Conservation (phyloP, 2,888 invertebrate species). For the Synanthedon myopaeformis region DNA sequence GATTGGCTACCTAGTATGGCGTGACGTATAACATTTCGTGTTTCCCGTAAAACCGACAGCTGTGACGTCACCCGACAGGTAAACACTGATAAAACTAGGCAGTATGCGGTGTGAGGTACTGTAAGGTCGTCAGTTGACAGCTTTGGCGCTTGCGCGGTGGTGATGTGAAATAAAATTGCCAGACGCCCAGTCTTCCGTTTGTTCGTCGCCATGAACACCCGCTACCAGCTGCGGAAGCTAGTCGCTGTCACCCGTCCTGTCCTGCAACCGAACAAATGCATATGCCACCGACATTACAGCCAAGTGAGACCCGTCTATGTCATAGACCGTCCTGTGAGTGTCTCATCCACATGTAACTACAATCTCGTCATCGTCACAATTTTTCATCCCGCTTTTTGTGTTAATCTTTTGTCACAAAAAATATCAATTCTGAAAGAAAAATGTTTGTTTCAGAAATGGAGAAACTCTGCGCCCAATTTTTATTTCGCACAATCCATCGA, state of each 20-base stretch:
- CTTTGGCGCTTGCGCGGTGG: conserved; percentile 57
- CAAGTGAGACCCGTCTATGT: conserved; percentile 63
- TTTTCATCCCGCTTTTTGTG: not conserved
- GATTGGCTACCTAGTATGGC: not conserved
- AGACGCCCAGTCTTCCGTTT: conserved; percentile 2
- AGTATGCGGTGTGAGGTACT: not conserved
- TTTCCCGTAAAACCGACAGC: conserved; percentile 19
- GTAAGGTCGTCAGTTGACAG: not conserved
- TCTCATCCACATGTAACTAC: conserved; percentile 17
- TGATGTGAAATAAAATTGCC: conserved; percentile 21
- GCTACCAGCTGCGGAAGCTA: conserved; percentile 43
- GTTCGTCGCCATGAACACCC: conserved; percentile 40
- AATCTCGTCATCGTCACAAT: conserved; percentile 6
- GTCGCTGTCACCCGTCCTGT: conserved; percentile 25
- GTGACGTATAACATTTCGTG: not conserved
- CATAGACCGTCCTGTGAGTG: conserved; percentile 56
- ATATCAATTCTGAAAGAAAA: not conserved
- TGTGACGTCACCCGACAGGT: conserved; percentile 31
- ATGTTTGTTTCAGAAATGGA: conserved; percentile 57
- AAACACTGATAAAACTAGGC: conserved; percentile 21
- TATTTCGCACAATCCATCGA: conserved; percentile 58
- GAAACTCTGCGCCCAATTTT: conserved; percentile 58
- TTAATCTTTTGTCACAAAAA: not conserved
- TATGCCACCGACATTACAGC: conserved; percentile 45
- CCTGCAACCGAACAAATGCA: conserved; percentile 27